Base-by-base conservation (phyloP, 2,888 invertebrate species). In the Folsomia candida region DNA sequence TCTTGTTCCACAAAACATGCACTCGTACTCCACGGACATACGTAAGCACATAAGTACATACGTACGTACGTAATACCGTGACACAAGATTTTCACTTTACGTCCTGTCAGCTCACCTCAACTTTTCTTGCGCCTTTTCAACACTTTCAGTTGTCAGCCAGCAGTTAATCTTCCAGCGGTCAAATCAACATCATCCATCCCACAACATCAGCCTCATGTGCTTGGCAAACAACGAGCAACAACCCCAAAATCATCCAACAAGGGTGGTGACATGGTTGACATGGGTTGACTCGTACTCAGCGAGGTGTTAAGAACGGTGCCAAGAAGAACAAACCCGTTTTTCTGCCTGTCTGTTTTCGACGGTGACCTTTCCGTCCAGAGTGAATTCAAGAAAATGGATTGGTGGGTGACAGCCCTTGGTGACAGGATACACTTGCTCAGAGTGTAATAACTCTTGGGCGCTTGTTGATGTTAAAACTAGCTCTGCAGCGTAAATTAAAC, bases 61-160 rank as follows among this genome's bases (percentile, higher is more conserved):
- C n/a, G 14, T 37, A 37, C 14, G 37, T 14, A 37, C 37, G 6
- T 4, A 9, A 37, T 14, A 37, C 37, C 37, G 14, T 37, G 37
- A 37, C 37, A 37, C 14, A 37, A 37, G 14, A 14, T 4, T 4
- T 54, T 54, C 54, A 20, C 59, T 20, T 24, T 59, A 9, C 25
- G 9, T 59, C 2, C 22, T 65, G 65, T 54, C 65, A 65, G 24
- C 65, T 51, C 27, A 24, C 54, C 37, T 65, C 54, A 51, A 65
- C 51, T 65, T 27, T 29, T 11, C 6, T 51, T 22, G 11, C 54
- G 27, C 27, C 65, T 25, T 65, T 51, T 65, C 9, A 65, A 65
- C 65, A 65, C 65, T 65, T 65, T 54, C 14, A 65, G 27, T 54
- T 65, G 65, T 65, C 65, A 65, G 20, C 28, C 4, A 14, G 20